phyloP scores from a whole-genome alignment of 2,797 vertebrate genomes.

The Lemur catta region DNA sequence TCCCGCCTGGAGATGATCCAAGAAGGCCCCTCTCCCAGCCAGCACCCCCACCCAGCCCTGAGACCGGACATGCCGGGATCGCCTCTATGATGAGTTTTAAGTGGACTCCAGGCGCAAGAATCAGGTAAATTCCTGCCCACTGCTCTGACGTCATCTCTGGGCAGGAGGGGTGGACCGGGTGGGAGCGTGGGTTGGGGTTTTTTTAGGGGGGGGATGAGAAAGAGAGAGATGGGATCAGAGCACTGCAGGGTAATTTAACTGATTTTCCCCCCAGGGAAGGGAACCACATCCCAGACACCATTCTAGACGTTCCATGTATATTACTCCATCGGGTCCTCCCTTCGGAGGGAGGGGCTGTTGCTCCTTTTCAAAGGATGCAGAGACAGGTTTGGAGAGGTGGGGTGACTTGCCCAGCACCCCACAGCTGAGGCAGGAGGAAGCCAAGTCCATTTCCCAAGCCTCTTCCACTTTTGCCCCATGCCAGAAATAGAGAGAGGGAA shows the following conservation, averaged over 20 bases:
- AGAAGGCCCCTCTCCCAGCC: not conserved
- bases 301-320: fast-evolving
- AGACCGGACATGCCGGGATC: not conserved
- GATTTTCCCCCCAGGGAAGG: not conserved
- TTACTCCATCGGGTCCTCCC: not conserved
- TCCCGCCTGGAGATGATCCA: fast-evolving
- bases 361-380: not conserved
- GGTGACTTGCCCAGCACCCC: not conserved
- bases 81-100: not conserved
- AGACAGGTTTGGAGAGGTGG: not conserved
- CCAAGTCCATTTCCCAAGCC: not conserved
- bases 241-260: not conserved
- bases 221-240: not conserved
- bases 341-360: not conserved
- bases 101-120: too few relatives aligned
- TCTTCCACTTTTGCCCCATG: not conserved
- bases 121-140: not conserved
- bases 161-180: not conserved
- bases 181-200: not conserved
- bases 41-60: not conserved
- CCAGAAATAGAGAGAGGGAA: not conserved
- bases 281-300: not conserved
- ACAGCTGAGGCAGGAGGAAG: not conserved
- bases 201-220: not conserved
- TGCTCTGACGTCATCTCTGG: not conserved